These are phyloP conservation scores for Ochropleura leucogaster DNA, from an alignment of 2,888 invertebrate genomes.

Conservation along the genomic window DNA sequence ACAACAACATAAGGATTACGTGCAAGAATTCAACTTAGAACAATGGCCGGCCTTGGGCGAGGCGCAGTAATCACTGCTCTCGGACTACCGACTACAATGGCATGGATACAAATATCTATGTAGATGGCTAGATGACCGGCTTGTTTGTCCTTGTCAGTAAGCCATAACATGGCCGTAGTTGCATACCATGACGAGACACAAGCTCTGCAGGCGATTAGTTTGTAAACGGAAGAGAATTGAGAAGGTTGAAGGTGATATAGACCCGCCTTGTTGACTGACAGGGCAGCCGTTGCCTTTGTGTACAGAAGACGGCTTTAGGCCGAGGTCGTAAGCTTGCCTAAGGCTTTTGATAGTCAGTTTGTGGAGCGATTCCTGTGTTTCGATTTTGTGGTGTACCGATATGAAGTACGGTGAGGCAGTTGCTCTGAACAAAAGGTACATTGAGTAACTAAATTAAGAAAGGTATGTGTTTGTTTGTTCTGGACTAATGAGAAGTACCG, in stretches of 20 bases:
- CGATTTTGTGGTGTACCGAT: conserved; percentile 24
- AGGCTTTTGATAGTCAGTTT: conserved; percentile 40
- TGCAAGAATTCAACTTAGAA: conserved; percentile 86
- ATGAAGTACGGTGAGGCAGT: background rate
- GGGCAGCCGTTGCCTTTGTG: conserved; percentile 35
- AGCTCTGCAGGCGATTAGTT: conserved; percentile 54
- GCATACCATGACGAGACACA: conserved; percentile 52
- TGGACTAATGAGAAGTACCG: background rate
- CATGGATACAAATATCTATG: conserved; percentile 60
- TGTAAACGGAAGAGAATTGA: conserved; percentile 60
- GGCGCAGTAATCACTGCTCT: conserved; percentile 84
- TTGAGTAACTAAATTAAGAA: background rate
- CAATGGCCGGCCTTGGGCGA: conserved; percentile 87
- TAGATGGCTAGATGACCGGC: conserved; percentile 57
- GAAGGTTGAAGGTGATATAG: conserved; percentile 28
- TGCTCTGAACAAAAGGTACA: background rate
- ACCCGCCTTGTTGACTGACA: conserved; percentile 46
- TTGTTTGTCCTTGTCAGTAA: conserved; percentile 69
- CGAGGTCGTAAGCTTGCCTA: conserved; percentile 31
- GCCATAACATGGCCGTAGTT: conserved; percentile 64
- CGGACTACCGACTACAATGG: conserved; percentile 67
- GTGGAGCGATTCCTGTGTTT: conserved; percentile 22
- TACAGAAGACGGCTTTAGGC: conserved; percentile 24
- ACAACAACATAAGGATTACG: conserved; percentile 79
- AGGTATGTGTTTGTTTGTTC: background rate